Percentiles rank a stretch among this genome's conserved stretches.
Conservation (phyloP, 2,797 vertebrate species). For the Melanitta fusca region DNA sequence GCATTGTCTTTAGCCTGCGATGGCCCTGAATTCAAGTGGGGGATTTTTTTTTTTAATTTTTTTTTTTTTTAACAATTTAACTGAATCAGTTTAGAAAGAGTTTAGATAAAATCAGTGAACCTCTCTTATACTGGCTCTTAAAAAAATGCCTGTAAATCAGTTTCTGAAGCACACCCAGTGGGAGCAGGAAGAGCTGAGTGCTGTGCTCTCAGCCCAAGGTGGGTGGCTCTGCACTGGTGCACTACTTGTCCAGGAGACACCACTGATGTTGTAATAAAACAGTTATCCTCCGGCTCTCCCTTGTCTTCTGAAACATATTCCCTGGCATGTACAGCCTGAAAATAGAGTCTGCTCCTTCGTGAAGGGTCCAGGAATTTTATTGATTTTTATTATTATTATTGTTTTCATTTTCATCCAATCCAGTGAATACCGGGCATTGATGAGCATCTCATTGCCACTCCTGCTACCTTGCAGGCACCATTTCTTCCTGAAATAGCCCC, state of each 20-base stretch:
- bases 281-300: background rate
- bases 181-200: background rate
- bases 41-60: no score
- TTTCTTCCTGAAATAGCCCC: background rate
- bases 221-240: accelerated
- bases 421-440: background rate
- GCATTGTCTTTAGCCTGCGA: background rate
- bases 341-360: background rate
- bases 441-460: background rate
- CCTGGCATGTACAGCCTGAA: background rate
- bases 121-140: background rate
- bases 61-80: background rate
- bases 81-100: background rate
- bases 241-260: background rate
- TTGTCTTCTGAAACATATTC: background rate
- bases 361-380: background rate
- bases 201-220: background rate
- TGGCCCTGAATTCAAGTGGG: background rate
- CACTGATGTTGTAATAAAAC: no score
- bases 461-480: background rate
- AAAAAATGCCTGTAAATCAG: background rate
- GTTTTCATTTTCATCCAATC: background rate
- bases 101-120: background rate
- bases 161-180: background rate
- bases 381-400: background rate